phyloP scores from a whole-genome alignment of 2,113 vertebrate species.

The Micromys minutus region DNA sequence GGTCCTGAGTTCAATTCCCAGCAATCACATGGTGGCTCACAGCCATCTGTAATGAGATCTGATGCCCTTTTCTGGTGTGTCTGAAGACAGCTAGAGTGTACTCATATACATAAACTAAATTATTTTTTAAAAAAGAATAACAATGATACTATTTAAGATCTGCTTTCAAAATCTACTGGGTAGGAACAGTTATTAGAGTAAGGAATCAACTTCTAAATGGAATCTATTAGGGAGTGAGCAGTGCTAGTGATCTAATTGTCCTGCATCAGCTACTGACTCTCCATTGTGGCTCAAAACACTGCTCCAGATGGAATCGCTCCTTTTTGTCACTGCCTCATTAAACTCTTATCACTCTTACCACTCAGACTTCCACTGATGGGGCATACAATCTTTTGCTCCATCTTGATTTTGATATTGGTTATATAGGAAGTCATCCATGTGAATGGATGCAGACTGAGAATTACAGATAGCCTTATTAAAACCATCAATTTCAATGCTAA shows the following conservation, averaged over 20 bases:
- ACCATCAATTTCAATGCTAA: not conserved
- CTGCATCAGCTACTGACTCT: not conserved
- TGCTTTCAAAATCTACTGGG: conserved; percentile 1
- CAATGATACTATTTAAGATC: not conserved
- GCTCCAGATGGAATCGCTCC: not conserved
- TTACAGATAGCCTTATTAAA: not conserved
- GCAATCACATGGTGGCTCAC: too few relatives aligned
- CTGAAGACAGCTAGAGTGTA: too few relatives aligned
- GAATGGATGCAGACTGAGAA: not conserved
- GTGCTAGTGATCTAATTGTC: not conserved
- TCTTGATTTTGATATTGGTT: not conserved
- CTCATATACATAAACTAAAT: too few relatives aligned
- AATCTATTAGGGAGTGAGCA: not conserved
- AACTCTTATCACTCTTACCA: not conserved
- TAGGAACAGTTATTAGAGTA: not conserved
- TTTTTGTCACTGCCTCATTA: not conserved
- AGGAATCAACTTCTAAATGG: not conserved
- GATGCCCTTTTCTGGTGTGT: too few relatives aligned
- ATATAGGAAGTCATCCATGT: not conserved
- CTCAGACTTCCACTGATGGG: not conserved
- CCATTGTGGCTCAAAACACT: not conserved
- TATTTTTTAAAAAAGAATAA: not conserved
- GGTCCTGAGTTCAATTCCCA: too few relatives aligned
- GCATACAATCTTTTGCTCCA: not conserved
- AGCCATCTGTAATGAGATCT: too few relatives aligned